phyloP scores from a whole-genome alignment of 2,113 vertebrate genomes.

The Dicaeum eximium region DNA sequence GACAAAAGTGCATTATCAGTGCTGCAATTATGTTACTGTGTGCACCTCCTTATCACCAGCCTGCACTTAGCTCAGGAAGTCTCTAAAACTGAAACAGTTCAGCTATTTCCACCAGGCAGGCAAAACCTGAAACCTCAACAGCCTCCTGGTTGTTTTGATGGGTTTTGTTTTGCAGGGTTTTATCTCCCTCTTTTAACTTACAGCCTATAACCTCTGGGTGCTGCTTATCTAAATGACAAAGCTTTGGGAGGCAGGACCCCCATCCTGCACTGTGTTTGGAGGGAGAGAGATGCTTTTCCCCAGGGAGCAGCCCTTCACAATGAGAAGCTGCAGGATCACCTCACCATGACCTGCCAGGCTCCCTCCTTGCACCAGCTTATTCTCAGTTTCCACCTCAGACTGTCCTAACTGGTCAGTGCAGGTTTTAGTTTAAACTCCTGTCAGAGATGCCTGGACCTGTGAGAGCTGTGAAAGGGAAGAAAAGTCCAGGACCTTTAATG shows the following conservation, averaged over 20 bases:
- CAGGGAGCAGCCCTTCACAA: background rate
- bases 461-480: background rate
- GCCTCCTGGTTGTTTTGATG: background rate
- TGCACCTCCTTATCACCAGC: background rate
- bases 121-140: background rate
- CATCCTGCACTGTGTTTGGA: fast-evolving
- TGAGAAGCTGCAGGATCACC: background rate
- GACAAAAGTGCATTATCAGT: background rate
- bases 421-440: background rate
- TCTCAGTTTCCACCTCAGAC: background rate
- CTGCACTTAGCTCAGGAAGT: background rate
- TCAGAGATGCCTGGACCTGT: background rate
- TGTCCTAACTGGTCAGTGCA: background rate
- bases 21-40: background rate
- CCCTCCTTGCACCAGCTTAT: background rate
- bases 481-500: background rate
- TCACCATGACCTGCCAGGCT: background rate
- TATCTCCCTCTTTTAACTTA: background rate
- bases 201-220: background rate
- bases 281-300: background rate
- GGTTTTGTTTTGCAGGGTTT: background rate
- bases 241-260: background rate
- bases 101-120: background rate
- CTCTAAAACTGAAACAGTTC: background rate
- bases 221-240: background rate